Conservation (phyloP, 2,888 invertebrate species). For the Ophion slaviceki region DNA sequence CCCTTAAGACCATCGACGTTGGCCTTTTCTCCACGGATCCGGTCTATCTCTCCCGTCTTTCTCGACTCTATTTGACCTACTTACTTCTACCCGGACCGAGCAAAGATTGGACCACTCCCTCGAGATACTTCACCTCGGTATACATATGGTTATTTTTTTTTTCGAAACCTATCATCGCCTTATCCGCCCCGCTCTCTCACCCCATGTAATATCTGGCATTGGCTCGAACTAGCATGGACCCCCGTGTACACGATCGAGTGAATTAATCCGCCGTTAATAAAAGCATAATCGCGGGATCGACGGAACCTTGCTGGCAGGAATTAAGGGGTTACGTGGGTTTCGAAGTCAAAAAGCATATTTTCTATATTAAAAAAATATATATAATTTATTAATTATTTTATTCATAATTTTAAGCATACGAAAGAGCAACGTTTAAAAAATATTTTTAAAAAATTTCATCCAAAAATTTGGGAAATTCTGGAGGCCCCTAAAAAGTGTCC, state of each 20-base stretch:
- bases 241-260: constrained; percentile 68
- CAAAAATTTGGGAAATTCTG: too few relatives aligned
- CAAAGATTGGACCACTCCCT: constrained; percentile 73
- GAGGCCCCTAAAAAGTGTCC: too few relatives aligned
- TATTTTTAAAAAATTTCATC: too few relatives aligned
- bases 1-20: constrained; percentile 85
- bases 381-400: too few relatives aligned
- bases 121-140: constrained; percentile 55
- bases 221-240: constrained; percentile 50
- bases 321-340: not conserved
- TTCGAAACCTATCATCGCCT: constrained; percentile 8
- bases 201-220: constrained; percentile 10
- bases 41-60: constrained; percentile 41
- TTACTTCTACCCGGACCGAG: constrained; percentile 60
- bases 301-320: constrained; percentile 15
- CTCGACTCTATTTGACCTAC: constrained; percentile 73
- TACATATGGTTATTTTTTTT: constrained; percentile 4
- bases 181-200: not conserved
- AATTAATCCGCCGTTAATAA: constrained; percentile 59
- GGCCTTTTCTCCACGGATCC: constrained; percentile 84
- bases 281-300: constrained; percentile 35
- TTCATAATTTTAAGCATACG: too few relatives aligned
- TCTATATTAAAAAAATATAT: too few relatives aligned
- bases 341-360: too few relatives aligned
- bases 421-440: too few relatives aligned